Evolutionary conservation across 2,797 vertebrate species (phyloP).

Genomic region (Prionace glauca): DNA sequence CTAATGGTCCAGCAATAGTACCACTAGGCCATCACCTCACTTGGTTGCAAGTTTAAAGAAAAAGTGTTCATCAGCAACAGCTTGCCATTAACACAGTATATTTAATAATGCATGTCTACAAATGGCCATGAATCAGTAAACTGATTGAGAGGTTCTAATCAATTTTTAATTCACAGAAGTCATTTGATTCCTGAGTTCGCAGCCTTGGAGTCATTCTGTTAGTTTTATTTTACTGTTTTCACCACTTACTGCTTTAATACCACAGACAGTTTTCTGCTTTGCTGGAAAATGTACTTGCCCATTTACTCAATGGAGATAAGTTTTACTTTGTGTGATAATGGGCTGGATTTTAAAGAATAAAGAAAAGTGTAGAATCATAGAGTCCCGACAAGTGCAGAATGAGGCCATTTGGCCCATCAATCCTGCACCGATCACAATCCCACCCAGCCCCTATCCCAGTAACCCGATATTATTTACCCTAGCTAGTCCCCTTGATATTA

Average conservation of each 20-base stretch:
- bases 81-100: not conserved
- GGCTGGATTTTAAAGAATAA: no score
- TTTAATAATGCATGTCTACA: not conserved
- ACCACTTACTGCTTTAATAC: not conserved
- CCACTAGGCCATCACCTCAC: not conserved
- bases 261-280: not conserved
- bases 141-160: slow-evolving; percentile 7
- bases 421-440: no score
- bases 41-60: not conserved
- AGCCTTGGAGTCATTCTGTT: not conserved
- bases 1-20: no score
- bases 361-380: no score
- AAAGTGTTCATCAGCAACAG: not conserved
- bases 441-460: no score
- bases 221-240: not conserved
- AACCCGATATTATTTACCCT: no score
- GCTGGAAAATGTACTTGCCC: not conserved
- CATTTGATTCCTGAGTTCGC: not conserved
- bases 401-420: no score
- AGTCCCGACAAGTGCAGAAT: no score
- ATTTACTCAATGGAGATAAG: not conserved
- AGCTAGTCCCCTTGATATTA: no score
- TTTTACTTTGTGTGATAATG: not conserved
- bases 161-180: not conserved
- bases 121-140: not conserved